Evolutionary conservation across 1,140 invertebrate genomes (phyloP).

Genomic region (Lineus longissimus): DNA sequence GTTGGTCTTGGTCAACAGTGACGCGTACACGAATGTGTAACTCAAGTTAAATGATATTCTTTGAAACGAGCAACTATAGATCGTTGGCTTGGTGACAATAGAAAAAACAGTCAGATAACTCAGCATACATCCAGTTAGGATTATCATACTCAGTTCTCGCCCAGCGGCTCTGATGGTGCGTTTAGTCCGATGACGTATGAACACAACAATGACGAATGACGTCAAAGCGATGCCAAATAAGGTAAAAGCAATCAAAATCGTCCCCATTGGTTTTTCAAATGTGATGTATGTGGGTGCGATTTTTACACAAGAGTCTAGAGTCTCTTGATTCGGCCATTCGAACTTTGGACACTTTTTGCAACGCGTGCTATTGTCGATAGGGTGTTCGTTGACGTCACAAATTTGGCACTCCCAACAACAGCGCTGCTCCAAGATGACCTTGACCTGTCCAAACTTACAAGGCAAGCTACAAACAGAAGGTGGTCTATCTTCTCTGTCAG

Average conservation of each 20-base stretch:
- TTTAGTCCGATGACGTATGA: constrained; percentile 13
- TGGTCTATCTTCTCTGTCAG: not conserved
- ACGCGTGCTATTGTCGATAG: not conserved
- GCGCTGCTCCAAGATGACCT: not conserved
- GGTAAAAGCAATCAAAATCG: constrained; percentile 56
- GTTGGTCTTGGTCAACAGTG: constrained; percentile 70
- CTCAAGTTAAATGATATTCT: constrained; percentile 63
- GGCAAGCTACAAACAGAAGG: not conserved
- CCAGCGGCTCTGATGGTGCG: constrained; percentile 18
- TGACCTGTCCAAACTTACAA: not conserved
- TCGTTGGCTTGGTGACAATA: constrained; percentile 51
- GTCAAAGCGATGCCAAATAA: constrained; percentile 49
- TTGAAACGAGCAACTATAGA: constrained; percentile 58
- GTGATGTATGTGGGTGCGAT: constrained; percentile 1
- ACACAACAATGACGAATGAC: constrained; percentile 11
- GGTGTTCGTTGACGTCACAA: not conserved
- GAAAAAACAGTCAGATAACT: constrained; percentile 20
- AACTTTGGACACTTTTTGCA: no score
- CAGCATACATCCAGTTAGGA: constrained; percentile 11
- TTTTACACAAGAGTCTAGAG: no score
- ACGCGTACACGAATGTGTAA: constrained; percentile 65
- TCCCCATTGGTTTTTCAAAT: constrained; percentile 40
- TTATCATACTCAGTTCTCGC: constrained; percentile 18
- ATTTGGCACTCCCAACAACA: not conserved
- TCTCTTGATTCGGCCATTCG: no score